Evolutionary conservation across 2,113 vertebrate genomes (phyloP), one percentile per base, ranked within the genome.

Genomic region (Andinoacara biseriatus): DNA sequence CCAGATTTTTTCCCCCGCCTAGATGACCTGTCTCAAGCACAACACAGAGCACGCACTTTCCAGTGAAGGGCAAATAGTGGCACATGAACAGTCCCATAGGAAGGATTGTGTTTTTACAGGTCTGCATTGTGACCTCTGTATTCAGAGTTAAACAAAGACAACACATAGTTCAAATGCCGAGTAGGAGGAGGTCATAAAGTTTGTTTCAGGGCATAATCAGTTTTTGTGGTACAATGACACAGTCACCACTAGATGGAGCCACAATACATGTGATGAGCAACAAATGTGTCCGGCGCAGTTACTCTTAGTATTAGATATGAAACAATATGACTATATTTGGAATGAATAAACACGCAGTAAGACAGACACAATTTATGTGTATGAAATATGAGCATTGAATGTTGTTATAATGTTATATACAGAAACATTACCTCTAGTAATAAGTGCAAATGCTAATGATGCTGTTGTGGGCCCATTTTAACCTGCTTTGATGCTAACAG

Each of bases 91-190:
- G 58, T 58, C 72, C 59, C n/a, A 58, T 8, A n/a, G 76, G 43
- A 76, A 56, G 31, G 75, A 52, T 14, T 67, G 83, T 80, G 79
- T 87, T 79, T 84, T 82, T 65, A 86, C 76, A 52, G 67, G 85
- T 61, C 60, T 81, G 82, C 35, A 56, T 86, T 80, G 67, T 78
- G 61, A 72, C 63, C 65, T 81, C 77, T 60, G 43, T 35, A 35
- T 83, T 88, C 74, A 83, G 82, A 86, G 76, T 89, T 87, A 58
- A 77, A 89, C 89, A 91, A 93, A 92, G 83, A 82, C 86, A 69
- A 56, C 79, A 84, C 90, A 91, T 91, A 86, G 87, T 54, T 89
- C 58, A 89, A 56, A 92, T 90, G 80, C 85, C 80, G 88, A 75
- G 33, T 54, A 18, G 14, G 40, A 26, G 60, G 58, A 76, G 86